Evolutionary conservation across 1,140 invertebrate species (phyloP).

Genomic region (Pectinophora gossypiella): DNA sequence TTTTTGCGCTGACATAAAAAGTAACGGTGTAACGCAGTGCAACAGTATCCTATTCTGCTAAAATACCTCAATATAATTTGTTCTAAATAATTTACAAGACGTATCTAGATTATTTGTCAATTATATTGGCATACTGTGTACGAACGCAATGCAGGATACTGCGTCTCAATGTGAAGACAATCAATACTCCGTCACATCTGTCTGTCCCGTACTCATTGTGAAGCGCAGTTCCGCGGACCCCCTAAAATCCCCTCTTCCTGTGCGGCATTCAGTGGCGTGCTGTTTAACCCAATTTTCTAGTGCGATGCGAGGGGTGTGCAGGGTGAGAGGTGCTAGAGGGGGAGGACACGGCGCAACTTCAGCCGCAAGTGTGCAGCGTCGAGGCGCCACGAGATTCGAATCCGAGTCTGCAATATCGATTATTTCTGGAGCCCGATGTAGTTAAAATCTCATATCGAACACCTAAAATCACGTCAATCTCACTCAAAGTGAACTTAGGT

Average conservation of each 20-base stretch:
- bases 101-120: too few species aligned
- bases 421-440: slow-evolving; percentile 50
- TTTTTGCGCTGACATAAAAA: too few species aligned
- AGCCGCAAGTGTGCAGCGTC: slow-evolving; percentile 66
- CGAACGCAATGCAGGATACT: slow-evolving; percentile 7
- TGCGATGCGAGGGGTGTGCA: slow-evolving; percentile 59
- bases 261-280: slow-evolving; percentile 62
- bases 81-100: too few species aligned
- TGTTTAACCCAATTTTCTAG: slow-evolving; percentile 73
- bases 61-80: too few species aligned
- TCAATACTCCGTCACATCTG: slow-evolving; percentile 71
- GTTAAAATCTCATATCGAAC: not conserved
- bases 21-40: too few species aligned
- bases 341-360: slow-evolving; percentile 51
- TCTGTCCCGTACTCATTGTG: slow-evolving; percentile 67
- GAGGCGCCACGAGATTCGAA: slow-evolving; percentile 62
- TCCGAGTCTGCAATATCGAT: slow-evolving; percentile 70
- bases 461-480: too few species aligned
- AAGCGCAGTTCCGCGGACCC: slow-evolving; percentile 64
- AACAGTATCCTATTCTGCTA: too few species aligned
- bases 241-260: slow-evolving; percentile 66
- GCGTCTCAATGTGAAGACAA: slow-evolving; percentile 50
- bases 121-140: too few species aligned
- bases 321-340: slow-evolving; percentile 42
- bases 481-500: too few species aligned